Conservation (phyloP, 1,140 invertebrate species). For the Pseudomyrmex concolor region DNA sequence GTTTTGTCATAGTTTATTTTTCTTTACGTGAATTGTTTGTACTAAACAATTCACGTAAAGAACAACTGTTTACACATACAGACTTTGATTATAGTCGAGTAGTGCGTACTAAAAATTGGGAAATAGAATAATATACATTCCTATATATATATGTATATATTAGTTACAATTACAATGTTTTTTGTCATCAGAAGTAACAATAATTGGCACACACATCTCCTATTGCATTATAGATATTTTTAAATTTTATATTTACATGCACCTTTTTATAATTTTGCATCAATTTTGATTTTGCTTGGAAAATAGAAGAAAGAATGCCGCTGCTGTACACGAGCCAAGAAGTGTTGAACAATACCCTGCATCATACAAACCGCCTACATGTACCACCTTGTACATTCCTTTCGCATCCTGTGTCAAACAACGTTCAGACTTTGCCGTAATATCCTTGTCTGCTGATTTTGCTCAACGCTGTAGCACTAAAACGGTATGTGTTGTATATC, state of each 20-base stretch:
- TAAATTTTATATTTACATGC: constrained; percentile 53
- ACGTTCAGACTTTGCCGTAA: constrained; percentile 78
- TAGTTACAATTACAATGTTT: background rate
- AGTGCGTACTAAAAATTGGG: no score
- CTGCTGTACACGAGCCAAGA: constrained; percentile 84
- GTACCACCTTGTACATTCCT: constrained; percentile 79
- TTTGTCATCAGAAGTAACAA: constrained; percentile 8
- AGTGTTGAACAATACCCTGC: constrained; percentile 84
- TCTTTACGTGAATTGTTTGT: no score
- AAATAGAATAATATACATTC: no score
- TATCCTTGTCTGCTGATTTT: constrained; percentile 63
- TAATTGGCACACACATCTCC: background rate
- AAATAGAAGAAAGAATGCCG: constrained; percentile 84
- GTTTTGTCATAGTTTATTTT: no score
- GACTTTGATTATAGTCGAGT: no score
- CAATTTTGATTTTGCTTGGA: constrained; percentile 79
- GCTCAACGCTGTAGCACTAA: constrained; percentile 63
- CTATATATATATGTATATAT: no score
- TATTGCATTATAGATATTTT: background rate
- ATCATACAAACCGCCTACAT: constrained; percentile 81
- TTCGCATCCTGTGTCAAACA: constrained; percentile 79
- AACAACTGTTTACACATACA: no score
- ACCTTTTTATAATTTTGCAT: constrained; percentile 78
- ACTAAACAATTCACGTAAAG: no score
- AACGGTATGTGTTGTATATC: background rate